phyloP scores from a whole-genome alignment of 1,140 invertebrate genomes.

The Saxidomus purpurata region DNA sequence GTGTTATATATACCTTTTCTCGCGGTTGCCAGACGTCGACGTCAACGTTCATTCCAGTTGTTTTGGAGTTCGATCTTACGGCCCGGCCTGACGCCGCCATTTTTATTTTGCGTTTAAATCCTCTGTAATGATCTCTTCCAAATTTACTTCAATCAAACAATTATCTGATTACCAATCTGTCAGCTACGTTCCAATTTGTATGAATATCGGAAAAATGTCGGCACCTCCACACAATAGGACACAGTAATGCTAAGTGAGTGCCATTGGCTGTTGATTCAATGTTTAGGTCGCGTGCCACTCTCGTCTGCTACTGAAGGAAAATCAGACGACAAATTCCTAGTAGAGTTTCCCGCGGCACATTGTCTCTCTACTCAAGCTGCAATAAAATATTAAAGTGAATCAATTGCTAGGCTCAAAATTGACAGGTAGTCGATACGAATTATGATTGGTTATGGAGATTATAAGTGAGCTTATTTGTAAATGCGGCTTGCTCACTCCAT shows the following conservation, averaged over 20 bases:
- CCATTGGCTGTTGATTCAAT: slow-evolving; percentile 38
- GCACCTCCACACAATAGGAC: slow-evolving; percentile 19
- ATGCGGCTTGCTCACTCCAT: background rate
- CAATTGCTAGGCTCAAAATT: slow-evolving; percentile 49
- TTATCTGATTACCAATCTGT: background rate
- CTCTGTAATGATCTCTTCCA: background rate
- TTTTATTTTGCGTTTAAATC: background rate
- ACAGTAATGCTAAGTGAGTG: background rate
- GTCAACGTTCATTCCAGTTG: slow-evolving; percentile 75
- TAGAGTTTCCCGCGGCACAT: slow-evolving; percentile 23
- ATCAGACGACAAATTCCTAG: slow-evolving; percentile 20
- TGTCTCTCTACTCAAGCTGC: slow-evolving; percentile 18
- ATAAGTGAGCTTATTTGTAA: background rate
- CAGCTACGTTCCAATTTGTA: slow-evolving; percentile 7
- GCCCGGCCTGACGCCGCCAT: slow-evolving; percentile 77
- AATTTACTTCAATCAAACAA: slow-evolving; percentile 8
- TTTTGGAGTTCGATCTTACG: slow-evolving; percentile 77
- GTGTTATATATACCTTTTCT: slow-evolving; percentile 57
- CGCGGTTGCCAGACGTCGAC: slow-evolving; percentile 71
- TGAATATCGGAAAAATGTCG: slow-evolving; percentile 20
- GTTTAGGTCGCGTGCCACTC: background rate
- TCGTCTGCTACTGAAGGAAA: slow-evolving; percentile 14
- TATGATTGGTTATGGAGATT: slow-evolving; percentile 34
- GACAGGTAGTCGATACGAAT: slow-evolving; percentile 36
- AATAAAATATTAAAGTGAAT: slow-evolving; percentile 52